Evolutionary conservation across 1,140 invertebrate genomes (phyloP).

Genomic region (Ganaspis sp.): DNA sequence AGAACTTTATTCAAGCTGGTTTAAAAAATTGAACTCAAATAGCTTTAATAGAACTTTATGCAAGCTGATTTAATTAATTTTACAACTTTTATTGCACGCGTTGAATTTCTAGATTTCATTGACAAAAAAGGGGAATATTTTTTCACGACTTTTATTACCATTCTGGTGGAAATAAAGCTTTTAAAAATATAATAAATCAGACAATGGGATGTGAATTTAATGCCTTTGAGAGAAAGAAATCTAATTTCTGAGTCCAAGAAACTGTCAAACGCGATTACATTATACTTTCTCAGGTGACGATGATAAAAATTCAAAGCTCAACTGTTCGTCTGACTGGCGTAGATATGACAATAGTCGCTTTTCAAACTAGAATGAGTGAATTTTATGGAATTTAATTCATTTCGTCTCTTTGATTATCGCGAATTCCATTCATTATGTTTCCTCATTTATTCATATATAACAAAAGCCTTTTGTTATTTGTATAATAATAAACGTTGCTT

Average conservation of each 20-base stretch:
- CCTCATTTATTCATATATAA: not conserved
- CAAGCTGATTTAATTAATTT: too few species aligned
- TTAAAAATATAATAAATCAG: not conserved
- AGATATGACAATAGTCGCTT: conserved; percentile 50
- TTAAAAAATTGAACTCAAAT: too few species aligned
- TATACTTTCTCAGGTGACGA: conserved; percentile 50
- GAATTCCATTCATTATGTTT: conserved; percentile 5
- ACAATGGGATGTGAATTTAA: conserved; percentile 43
- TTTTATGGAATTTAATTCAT: conserved; percentile 2
- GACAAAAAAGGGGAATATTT: not conserved
- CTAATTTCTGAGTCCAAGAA: conserved; percentile 60
- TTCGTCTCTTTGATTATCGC: not conserved
- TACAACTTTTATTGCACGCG: too few species aligned
- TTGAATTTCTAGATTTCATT: too few species aligned
- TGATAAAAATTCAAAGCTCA: conserved; percentile 60
- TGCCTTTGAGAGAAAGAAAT: conserved; percentile 42
- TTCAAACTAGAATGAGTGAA: not conserved
- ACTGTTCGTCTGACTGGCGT: conserved; percentile 47
- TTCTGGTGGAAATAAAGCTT: not conserved
- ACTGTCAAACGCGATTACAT: conserved; percentile 61
- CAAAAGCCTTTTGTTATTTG: not conserved
- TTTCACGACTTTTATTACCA: not conserved
- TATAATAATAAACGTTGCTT: too few species aligned
- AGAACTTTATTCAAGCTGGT: not conserved
- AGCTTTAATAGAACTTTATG: too few species aligned